These are phyloP conservation scores for Cavia porcellus DNA, from an alignment of 2,113 vertebrate genomes.

Conservation along the genomic window DNA sequence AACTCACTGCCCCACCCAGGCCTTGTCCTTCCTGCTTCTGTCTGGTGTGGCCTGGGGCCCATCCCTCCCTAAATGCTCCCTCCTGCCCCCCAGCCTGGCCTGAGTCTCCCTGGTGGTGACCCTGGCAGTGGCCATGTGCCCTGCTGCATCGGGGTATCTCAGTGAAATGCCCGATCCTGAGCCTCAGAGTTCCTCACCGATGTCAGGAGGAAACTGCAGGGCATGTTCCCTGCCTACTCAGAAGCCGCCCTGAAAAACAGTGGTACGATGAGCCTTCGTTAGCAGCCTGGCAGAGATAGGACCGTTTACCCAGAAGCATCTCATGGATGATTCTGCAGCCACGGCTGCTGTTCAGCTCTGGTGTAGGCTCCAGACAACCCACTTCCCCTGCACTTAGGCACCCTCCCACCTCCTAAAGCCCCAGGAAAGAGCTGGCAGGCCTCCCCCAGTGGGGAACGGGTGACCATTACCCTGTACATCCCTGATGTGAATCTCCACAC, in stretches of 20 bases:
- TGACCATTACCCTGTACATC: background rate
- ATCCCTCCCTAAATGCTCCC: background rate
- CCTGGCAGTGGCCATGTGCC: background rate
- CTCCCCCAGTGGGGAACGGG: background rate
- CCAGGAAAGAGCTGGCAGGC: background rate
- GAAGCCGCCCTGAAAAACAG: background rate
- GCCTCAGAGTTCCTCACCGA: background rate
- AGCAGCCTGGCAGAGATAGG: background rate
- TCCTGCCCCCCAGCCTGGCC: background rate
- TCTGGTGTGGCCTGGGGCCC: background rate
- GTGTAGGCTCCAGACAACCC: no score
- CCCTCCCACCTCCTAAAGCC: background rate
- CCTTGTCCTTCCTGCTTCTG: constrained; percentile 44
- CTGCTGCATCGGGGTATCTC: background rate
- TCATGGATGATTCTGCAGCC: background rate
- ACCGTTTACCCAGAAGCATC: background rate
- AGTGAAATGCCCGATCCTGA: accelerated
- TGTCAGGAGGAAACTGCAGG: background rate
- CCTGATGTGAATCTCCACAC: background rate
- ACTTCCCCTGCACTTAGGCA: background rate
- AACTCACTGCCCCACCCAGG: background rate
- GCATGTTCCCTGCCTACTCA: background rate
- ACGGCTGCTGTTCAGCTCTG: background rate
- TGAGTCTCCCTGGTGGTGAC: background rate
- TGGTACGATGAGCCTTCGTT: background rate